Conservation (phyloP, 2,113 vertebrate genomes). For the Callithrix jacchus region DNA sequence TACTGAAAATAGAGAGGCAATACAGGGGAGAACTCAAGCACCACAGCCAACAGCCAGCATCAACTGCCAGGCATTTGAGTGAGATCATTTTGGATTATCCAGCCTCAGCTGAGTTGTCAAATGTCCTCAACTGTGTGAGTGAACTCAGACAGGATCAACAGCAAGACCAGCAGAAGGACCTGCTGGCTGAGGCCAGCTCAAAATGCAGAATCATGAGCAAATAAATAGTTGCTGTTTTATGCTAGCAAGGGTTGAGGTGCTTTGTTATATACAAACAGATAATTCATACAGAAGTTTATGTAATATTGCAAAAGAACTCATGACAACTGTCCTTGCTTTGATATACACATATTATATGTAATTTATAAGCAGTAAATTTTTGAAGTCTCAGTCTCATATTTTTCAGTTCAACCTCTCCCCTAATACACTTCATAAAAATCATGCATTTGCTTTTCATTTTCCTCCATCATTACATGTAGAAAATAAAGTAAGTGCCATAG, state of each 20-base stretch:
- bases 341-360: neutral
- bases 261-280: neutral
- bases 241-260: neutral
- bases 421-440: conserved; percentile 9
- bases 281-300: neutral
- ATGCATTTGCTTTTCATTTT: conserved; percentile 9
- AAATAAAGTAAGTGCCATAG: neutral
- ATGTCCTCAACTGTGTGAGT: neutral
- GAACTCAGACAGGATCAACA: neutral
- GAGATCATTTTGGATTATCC: neutral
- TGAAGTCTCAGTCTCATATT: neutral
- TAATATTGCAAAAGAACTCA: neutral
- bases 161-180: neutral
- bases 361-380: conserved; percentile 10
- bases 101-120: neutral
- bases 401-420: neutral
- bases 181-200: neutral
- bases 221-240: neutral
- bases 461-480: neutral
- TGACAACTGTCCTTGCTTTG: neutral
- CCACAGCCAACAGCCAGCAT: neutral
- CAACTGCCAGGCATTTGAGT: neutral
- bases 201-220: neutral
- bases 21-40: neutral
- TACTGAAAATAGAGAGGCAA: neutral